Percentiles rank a stretch among this genome's conserved stretches.
These are phyloP conservation scores for Leptopilina drosophilae DNA, from an alignment of 2,888 invertebrate species.

Conservation along the genomic window DNA sequence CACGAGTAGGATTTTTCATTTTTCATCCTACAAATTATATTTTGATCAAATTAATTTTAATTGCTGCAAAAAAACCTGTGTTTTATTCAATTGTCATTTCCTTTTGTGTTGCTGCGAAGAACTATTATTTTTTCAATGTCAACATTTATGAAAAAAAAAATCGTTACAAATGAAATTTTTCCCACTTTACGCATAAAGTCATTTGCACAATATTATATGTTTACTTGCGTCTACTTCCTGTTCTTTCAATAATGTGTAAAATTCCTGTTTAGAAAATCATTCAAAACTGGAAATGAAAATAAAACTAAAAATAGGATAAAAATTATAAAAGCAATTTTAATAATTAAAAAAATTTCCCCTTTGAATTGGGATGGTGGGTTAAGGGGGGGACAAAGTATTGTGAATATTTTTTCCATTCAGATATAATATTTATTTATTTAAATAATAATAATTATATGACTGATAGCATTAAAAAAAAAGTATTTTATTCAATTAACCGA, in stretches of 20 bases:
- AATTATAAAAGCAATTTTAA: too few relatives aligned
- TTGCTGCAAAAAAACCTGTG: not conserved
- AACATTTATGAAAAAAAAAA: not conserved
- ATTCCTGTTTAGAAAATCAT: not conserved
- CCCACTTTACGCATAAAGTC: not conserved
- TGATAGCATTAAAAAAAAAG: too few relatives aligned
- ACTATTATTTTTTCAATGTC: conserved; percentile 9
- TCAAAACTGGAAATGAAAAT: too few relatives aligned
- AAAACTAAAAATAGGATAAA: too few relatives aligned
- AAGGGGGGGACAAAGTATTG: too few relatives aligned
- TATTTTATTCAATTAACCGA: too few relatives aligned
- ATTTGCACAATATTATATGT: not conserved
- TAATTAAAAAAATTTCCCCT: too few relatives aligned
- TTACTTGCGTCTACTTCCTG: not conserved
- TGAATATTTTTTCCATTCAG: too few relatives aligned
- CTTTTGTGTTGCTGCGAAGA: not conserved
- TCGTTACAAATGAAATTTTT: conserved; percentile 2
- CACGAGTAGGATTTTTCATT: not conserved
- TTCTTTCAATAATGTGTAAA: not conserved
- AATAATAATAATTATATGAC: too few relatives aligned
- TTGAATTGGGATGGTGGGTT: too few relatives aligned
- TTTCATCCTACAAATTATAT: not conserved
- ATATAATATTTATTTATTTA: too few relatives aligned
- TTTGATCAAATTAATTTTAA: conserved; percentile 1
- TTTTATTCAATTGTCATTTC: not conserved